Conservation (phyloP, 2,888 invertebrate species). For the Melinopterus prodromus region DNA sequence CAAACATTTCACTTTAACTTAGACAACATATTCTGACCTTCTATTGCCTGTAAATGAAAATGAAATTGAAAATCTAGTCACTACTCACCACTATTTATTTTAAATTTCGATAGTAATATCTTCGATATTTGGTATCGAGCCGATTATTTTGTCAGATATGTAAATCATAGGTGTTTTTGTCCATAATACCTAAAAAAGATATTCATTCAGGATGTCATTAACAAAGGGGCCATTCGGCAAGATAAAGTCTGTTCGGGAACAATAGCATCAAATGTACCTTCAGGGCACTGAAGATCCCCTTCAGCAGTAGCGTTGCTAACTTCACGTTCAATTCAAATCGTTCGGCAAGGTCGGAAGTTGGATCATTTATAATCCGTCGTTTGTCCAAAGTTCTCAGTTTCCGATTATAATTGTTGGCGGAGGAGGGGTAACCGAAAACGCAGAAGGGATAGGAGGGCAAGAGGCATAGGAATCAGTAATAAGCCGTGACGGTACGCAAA, state of each 20-base stretch:
- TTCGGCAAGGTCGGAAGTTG: slow-evolving; percentile 17
- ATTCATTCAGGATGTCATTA: background rate
- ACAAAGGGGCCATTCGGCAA: background rate
- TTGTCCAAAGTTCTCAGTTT: slow-evolving; percentile 4
- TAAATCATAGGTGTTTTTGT: too few species aligned
- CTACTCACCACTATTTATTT: too few species aligned
- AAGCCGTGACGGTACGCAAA: slow-evolving; percentile 29
- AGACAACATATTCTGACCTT: too few species aligned
- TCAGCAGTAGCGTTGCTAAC: background rate
- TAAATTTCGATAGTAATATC: too few species aligned
- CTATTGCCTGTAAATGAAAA: too few species aligned
- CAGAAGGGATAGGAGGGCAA: background rate
- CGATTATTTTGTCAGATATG: too few species aligned
- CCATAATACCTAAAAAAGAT: background rate
- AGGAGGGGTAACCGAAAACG: background rate
- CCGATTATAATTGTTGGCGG: background rate
- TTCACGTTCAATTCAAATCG: background rate
- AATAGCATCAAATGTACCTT: background rate
- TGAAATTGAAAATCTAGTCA: too few species aligned
- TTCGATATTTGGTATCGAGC: too few species aligned
- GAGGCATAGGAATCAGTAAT: slow-evolving; percentile 32
- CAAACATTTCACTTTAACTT: too few species aligned
- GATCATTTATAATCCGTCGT: slow-evolving; percentile 22
- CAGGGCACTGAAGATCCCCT: background rate
- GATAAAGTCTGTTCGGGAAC: background rate